Evolutionary conservation across 2,113 vertebrate species (phyloP), one percentile per base, ranked within the genome.

Genomic region (Siphamia tubifer): DNA sequence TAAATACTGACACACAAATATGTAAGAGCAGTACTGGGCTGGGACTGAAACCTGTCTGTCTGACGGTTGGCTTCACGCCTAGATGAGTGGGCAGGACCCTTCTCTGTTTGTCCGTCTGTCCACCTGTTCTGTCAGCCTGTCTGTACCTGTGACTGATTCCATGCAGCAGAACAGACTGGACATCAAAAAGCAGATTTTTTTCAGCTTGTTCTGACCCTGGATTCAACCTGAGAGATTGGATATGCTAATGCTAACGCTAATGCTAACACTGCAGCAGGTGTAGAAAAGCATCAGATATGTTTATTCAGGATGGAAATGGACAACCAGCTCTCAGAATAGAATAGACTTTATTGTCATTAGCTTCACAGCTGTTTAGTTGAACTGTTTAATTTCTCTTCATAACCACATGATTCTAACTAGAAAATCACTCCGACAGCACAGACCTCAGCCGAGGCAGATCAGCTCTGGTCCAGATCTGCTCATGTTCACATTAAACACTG

Each of bases 1-100:
- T 84, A 86, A 86, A 82, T 81, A 77, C 79, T 73, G 45, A 75
- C 31, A 56, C 42, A 67, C 45, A 78, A 70, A 76, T 64, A 53
- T 57, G 62, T 53, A 54, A 38, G 47, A 49, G 60, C 55, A 71
- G n/a, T n/a, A n/a, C n/a, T n/a, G n/a, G n/a, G n/a, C n/a, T n/a
- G 6, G 5, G 48, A 69, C 45, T 17, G 40, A 56, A 68, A 55
- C 60, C 66, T 55, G 74, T 74, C 81, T 77, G 19, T 69, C 62
- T 19, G 48, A 36, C 39, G 15, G 47, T 31, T 85, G 82, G 72
- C 82, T 21, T 65, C 10, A 51, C 74, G 81, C 81, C 74, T 35
- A 54, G 54, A 64, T 66, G 68, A 74, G 75, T 83, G 81, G 71
- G 79, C 77, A 82, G 79, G 32, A 60, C 67, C 67, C 63, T 53